Evolutionary conservation across 2,113 vertebrate genomes (phyloP).

Genomic region (Nettapus auritus): DNA sequence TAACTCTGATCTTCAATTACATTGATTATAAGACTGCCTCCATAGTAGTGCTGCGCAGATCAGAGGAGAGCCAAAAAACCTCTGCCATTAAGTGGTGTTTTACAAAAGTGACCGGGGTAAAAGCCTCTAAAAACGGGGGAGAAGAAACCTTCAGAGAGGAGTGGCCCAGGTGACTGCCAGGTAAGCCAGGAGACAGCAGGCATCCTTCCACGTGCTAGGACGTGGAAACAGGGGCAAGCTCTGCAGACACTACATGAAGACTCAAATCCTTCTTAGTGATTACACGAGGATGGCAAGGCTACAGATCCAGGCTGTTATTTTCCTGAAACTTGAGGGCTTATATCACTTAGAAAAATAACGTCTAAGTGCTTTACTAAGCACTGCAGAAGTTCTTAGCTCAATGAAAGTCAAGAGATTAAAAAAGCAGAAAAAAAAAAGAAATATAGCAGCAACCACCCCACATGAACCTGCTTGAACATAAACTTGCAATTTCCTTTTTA

Average conservation of each 20-base stretch:
- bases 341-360: neutral
- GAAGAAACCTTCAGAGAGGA: neutral
- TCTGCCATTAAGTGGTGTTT: slow-evolving; percentile 52
- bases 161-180: neutral
- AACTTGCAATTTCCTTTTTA: neutral
- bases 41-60: slow-evolving; percentile 69
- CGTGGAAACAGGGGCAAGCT: rapidly evolving
- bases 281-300: neutral
- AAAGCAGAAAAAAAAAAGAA: neutral
- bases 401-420: neutral
- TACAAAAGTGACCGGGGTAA: slow-evolving; percentile 51
- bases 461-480: neutral
- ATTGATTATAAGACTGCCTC: slow-evolving; percentile 80
- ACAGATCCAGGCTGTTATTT: neutral
- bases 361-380: neutral
- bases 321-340: neutral
- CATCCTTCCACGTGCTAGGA: neutral
- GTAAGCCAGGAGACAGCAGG: neutral
- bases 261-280: neutral
- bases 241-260: neutral
- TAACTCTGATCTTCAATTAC: slow-evolving; percentile 86
- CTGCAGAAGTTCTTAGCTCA: neutral
- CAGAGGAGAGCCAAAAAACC: slow-evolving; percentile 60
- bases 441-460: neutral
- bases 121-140: slow-evolving; percentile 12